These are phyloP conservation scores for Phyllotreta striolata DNA, from an alignment of 2,888 invertebrate genomes.

Conservation along the genomic window DNA sequence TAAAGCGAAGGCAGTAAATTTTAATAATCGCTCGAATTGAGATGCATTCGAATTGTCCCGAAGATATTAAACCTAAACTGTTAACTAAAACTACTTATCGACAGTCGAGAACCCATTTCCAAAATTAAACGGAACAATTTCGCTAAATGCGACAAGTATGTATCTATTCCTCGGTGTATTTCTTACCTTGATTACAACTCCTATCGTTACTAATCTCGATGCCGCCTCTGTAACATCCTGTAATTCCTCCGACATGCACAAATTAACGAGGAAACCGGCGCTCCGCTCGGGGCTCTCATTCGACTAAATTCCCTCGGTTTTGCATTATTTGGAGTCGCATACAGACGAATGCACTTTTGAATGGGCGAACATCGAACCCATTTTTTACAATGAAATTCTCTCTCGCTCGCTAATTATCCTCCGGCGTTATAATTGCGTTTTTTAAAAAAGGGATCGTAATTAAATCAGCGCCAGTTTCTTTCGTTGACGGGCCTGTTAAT, in stretches of 20 bases:
- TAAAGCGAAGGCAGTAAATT: neutral
- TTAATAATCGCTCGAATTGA: neutral
- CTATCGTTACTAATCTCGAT: slow-evolving; percentile 20
- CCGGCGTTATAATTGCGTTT: slow-evolving; percentile 52
- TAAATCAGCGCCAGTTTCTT: slow-evolving; percentile 44
- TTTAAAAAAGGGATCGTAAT: slow-evolving; percentile 49
- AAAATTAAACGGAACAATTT: slow-evolving; percentile 20
- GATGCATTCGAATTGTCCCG: slow-evolving; percentile 2
- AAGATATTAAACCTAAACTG: neutral
- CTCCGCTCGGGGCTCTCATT: slow-evolving; percentile 38
- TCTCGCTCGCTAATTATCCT: slow-evolving; percentile 50
- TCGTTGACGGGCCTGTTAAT: slow-evolving; percentile 38
- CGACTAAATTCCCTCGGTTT: slow-evolving; percentile 46
- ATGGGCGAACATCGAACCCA: slow-evolving; percentile 20
- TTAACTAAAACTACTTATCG: slow-evolving; percentile 12
- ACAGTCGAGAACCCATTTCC: slow-evolving; percentile 11
- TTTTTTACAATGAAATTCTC: slow-evolving; percentile 22
- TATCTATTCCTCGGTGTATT: slow-evolving; percentile 23
- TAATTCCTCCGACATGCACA: slow-evolving; percentile 30
- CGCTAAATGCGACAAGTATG: slow-evolving; percentile 18
- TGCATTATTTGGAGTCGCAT: slow-evolving; percentile 46
- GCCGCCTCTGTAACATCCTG: slow-evolving; percentile 29
- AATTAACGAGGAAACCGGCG: slow-evolving; percentile 31
- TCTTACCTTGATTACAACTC: slow-evolving; percentile 19
- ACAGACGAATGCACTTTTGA: slow-evolving; percentile 46